phyloP scores from a whole-genome alignment of 1,140 invertebrate genomes.

The Asbolus verrucosus region DNA sequence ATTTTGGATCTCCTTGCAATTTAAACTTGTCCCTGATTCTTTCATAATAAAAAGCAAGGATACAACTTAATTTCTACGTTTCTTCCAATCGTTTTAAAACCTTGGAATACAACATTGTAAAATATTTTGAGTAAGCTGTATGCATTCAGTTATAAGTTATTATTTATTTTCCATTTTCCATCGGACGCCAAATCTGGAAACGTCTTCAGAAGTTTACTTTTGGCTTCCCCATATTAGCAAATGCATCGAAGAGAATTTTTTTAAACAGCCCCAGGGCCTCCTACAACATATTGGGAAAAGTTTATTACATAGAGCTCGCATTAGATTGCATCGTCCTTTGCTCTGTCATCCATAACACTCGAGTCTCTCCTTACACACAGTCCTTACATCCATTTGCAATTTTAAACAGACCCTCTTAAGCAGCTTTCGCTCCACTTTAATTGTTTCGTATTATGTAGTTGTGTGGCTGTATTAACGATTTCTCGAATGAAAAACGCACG shows the following conservation, averaged over 20 bases:
- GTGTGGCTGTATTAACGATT: too few relatives aligned
- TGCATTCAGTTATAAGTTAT: too few relatives aligned
- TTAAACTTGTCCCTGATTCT: too few relatives aligned
- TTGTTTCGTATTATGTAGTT: too few relatives aligned
- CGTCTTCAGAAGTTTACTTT: not conserved
- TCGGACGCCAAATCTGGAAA: not conserved
- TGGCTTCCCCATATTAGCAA: conserved; percentile 4
- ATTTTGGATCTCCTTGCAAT: too few relatives aligned
- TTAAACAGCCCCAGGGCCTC: conserved; percentile 3
- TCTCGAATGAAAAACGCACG: not conserved
- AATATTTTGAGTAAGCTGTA: too few relatives aligned
- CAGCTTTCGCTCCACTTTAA: too few relatives aligned
- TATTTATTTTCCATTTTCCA: not conserved
- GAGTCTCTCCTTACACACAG: not conserved
- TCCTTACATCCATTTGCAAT: conserved; percentile 20
- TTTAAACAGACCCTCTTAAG: conserved; percentile 1
- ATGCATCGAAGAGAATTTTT: not conserved
- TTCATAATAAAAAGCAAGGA: too few relatives aligned
- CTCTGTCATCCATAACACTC: conserved; percentile 11
- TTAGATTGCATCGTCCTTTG: conserved; percentile 9
- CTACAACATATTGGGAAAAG: not conserved
- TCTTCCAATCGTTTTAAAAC: too few relatives aligned
- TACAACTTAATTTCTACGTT: too few relatives aligned
- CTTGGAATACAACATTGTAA: too few relatives aligned
- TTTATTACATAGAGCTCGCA: conserved; percentile 23